Percentiles rank a stretch among this genome's conserved stretches.
Evolutionary conservation across 37 sponge, comb jelly and placozoan genomes (phyloP).

Genomic region (Oscarella lobularis): DNA sequence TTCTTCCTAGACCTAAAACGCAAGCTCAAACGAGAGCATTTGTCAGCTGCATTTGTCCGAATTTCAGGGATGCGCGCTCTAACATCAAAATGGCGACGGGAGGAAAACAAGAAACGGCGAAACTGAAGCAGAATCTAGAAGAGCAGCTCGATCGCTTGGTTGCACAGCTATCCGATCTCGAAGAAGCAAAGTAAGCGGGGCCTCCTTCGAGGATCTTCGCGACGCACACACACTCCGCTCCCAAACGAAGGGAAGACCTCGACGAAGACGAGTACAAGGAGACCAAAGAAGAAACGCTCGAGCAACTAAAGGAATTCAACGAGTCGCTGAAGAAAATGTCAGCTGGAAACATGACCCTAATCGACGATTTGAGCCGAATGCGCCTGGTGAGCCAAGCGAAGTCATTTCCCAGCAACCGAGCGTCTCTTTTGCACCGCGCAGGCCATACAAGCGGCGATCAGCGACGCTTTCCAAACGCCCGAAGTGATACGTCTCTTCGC

Average conservation of each 20-base stretch:
- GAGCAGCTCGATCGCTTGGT: constrained; percentile 94
- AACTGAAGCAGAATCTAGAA: constrained; percentile 78
- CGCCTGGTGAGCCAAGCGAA: constrained; percentile 46
- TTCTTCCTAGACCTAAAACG: no score
- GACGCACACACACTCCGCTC: background rate
- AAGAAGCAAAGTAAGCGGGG: constrained; percentile 86
- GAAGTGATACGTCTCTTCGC: constrained; percentile 96
- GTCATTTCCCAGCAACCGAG: background rate
- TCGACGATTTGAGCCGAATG: constrained; percentile 71
- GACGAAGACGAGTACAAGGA: constrained; percentile 87
- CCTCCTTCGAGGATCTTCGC: background rate
- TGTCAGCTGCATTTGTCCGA: no score
- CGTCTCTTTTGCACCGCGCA: constrained; percentile 1
- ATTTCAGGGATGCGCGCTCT: no score
- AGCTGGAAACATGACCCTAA: constrained; percentile 79
- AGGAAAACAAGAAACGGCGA: constrained; percentile 60
- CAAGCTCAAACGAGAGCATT: no score
- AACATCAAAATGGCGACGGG: background rate
- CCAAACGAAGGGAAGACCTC: constrained; percentile 62
- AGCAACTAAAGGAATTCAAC: constrained; percentile 89
- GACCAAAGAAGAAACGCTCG: constrained; percentile 79
- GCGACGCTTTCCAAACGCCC: constrained; percentile 96
- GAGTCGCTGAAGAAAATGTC: constrained; percentile 67
- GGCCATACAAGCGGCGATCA: constrained; percentile 97
- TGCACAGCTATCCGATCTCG: constrained; percentile 84